Base-by-base conservation (phyloP, 2,113 vertebrate species). In the Tamias sibiricus region DNA sequence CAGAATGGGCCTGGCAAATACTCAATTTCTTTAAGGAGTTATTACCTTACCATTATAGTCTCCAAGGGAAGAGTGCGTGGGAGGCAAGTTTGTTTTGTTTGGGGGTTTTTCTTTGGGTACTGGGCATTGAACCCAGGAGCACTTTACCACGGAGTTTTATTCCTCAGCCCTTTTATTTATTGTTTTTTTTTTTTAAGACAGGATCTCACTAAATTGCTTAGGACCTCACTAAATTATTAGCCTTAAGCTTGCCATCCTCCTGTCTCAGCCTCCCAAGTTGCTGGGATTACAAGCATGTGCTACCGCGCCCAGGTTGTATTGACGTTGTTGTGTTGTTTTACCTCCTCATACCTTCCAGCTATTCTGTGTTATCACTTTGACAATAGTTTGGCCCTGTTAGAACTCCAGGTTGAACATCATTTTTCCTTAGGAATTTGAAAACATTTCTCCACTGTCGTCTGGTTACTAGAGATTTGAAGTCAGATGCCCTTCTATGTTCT, bases 361-460 rank as follows among this genome's bases (percentile, higher is more conserved):
- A 44, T 35, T 59, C 68, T 37, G 1, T 20, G 32, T 32, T 64
- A 20, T 90, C 52, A 44, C 30, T 62, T 49, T 35, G 37, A 14
- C 11, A 37, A 30, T 9, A 44, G 44, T 22, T 80, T 49, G 62
- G 47, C 40, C 40, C 0, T 16, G 35, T 37, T 28, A 85, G 66
- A 88, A 62, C 20, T 81, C 77, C 59, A 79, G 35, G 19, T 59
- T 71, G 89, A 77, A 97, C 87, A 47, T 57, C 3, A 24, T 47
- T 68, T 84, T 14, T 44, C 42, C 37, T 76, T 79, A 57, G 64
- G 87, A 87, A 91, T 6, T 17, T 68, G 47, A 90, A 87, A 85
- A 68, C 40, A 49, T 81, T 88, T 95, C 40, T 49, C 57, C 59
- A 13, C 24, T 54, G 16, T 87, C 37, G 75, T 52, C 24, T 28